phyloP scores from a whole-genome alignment of 2,113 vertebrate genomes.

The Stegastes partitus region DNA sequence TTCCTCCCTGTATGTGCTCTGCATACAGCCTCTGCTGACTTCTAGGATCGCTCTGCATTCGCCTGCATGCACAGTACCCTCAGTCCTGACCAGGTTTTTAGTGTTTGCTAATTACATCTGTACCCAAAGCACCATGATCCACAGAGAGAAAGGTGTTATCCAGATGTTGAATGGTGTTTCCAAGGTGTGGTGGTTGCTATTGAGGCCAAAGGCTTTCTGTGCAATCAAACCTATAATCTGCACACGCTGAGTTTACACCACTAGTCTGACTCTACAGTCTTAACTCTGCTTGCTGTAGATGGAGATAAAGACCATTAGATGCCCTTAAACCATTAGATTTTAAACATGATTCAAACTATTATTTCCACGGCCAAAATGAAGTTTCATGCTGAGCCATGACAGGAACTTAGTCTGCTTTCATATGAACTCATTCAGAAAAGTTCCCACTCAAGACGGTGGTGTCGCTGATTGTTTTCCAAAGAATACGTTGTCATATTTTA shows the following conservation, averaged over 20 bases:
- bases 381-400: neutral
- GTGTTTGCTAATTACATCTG: neutral
- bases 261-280: neutral
- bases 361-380: neutral
- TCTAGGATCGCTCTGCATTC: constrained; percentile 5
- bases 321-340: neutral
- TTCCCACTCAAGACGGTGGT: too few relatives aligned
- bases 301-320: neutral
- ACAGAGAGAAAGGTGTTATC: neutral
- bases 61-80: neutral
- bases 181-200: neutral
- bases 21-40: neutral
- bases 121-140: neutral
- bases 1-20: constrained; percentile 17
- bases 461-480: too few relatives aligned
- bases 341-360: too few relatives aligned
- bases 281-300: neutral
- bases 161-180: constrained; percentile 16
- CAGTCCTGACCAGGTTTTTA: neutral
- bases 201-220: neutral
- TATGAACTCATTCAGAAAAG: too few relatives aligned
- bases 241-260: neutral
- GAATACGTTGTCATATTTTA: too few relatives aligned
- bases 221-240: constrained; percentile 3
- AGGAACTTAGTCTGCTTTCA: too few relatives aligned